A percentile compares a stretch with the other conserved stretches of the same genome.
These are phyloP conservation scores for Plodia interpunctella DNA, from an alignment of 1,140 invertebrate genomes.

Conservation along the genomic window DNA sequence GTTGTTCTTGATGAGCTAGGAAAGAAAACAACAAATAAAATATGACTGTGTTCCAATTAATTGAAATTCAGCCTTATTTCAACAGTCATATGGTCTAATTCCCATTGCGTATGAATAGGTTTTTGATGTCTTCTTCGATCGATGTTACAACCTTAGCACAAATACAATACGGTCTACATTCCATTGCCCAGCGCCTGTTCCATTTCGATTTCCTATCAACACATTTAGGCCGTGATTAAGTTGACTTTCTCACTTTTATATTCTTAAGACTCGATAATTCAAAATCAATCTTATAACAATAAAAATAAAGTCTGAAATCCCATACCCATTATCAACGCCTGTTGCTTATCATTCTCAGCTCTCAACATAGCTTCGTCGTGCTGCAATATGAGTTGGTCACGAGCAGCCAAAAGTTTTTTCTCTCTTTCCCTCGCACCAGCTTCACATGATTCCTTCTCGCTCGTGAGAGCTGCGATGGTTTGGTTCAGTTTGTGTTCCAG, in stretches of 20 bases:
- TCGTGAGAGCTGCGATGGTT: slow-evolving; percentile 81
- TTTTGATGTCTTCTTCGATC: too few relatives aligned
- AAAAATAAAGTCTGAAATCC: background rate
- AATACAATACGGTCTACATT: too few relatives aligned
- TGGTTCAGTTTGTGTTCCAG: slow-evolving; percentile 87
- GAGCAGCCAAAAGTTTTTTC: slow-evolving; percentile 83
- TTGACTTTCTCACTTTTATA: too few relatives aligned
- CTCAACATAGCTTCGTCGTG: slow-evolving; percentile 89
- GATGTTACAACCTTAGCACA: too few relatives aligned
- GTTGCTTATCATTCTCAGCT: slow-evolving; percentile 93
- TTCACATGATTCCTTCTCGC: slow-evolving; percentile 87
- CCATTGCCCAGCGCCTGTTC: too few relatives aligned
- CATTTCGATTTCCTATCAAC: too few relatives aligned
- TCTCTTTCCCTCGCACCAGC: slow-evolving; percentile 84
- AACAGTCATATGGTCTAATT: too few relatives aligned
- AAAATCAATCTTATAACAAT: too few relatives aligned
- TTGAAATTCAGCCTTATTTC: too few relatives aligned
- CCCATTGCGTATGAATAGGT: too few relatives aligned
- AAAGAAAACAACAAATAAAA: slow-evolving; percentile 7
- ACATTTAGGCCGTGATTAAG: too few relatives aligned
- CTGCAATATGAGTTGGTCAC: slow-evolving; percentile 88
- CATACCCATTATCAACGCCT: slow-evolving; percentile 87
- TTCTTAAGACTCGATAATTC: too few relatives aligned
- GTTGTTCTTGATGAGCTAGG: slow-evolving; percentile 89
- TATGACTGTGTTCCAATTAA: background rate